Conservation (phyloP, 2,797 vertebrate genomes). For the Brotula barbata region DNA sequence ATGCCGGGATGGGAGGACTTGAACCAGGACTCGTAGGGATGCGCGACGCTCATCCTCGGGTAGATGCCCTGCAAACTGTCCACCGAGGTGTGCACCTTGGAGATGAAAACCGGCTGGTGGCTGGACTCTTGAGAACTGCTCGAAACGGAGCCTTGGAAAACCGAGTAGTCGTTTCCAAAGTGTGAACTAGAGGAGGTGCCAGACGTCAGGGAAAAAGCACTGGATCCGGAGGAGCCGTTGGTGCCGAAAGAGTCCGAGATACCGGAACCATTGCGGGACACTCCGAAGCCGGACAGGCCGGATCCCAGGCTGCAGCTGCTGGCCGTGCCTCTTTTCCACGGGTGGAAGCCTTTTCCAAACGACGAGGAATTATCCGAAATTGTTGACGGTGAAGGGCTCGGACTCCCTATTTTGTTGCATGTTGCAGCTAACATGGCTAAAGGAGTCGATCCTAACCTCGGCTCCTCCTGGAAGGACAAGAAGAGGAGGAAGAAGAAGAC, state of each 20-base stretch:
- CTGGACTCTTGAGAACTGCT: conserved; percentile 85
- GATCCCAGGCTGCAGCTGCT: conserved; percentile 92
- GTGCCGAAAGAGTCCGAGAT: conserved; percentile 91
- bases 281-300: conserved; percentile 85
- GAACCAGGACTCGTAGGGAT: conserved; percentile 97
- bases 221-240: conserved; percentile 88
- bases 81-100: conserved; percentile 95
- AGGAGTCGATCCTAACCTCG: conserved; percentile 97
- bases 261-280: conserved; percentile 83
- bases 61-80: conserved; percentile 96
- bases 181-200: conserved; percentile 87
- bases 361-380: conserved; percentile 92
- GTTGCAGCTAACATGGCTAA: conserved; percentile 99
- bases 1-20: conserved; percentile 93
- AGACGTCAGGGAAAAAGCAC: conserved; percentile 93
- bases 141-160: conserved; percentile 90
- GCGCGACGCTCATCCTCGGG: conserved; percentile 93
- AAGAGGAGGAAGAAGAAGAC: conserved; percentile 52
- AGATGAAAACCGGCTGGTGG: conserved; percentile 96
- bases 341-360: conserved; percentile 95
- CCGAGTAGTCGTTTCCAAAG: conserved; percentile 95
- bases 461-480: conserved; percentile 89
- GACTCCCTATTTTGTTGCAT: conserved; percentile 98
- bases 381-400: conserved; percentile 92
- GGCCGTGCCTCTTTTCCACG: conserved; percentile 92